Conservation (phyloP, 2,888 invertebrate genomes). For the Beris morrisii region DNA sequence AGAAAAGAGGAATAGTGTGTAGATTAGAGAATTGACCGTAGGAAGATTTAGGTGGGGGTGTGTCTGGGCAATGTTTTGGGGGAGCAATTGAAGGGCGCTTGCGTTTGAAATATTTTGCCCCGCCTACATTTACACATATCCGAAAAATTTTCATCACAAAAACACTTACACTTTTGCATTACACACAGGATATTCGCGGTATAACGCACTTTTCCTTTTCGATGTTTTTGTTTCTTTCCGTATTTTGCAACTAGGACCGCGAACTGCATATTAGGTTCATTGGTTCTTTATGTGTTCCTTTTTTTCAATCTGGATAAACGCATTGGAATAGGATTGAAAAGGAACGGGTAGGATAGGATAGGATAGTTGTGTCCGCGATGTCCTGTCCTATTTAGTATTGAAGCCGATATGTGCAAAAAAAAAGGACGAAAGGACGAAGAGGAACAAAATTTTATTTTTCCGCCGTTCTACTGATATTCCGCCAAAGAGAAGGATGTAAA, state of each 20-base stretch:
- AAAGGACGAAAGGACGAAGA: neutral
- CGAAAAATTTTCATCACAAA: slow-evolving; percentile 18
- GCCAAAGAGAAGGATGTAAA: slow-evolving; percentile 24
- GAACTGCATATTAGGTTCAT: slow-evolving; percentile 21
- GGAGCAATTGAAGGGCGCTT: slow-evolving; percentile 36
- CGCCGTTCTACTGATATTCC: slow-evolving; percentile 6
- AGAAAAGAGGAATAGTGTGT: slow-evolving; percentile 34
- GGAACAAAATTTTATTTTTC: slow-evolving; percentile 5
- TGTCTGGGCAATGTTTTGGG: slow-evolving; percentile 30
- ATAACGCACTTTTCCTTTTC: slow-evolving; percentile 27
- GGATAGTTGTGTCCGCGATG: slow-evolving; percentile 15
- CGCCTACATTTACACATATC: slow-evolving; percentile 38
- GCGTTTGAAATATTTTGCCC: slow-evolving; percentile 41
- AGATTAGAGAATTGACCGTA: slow-evolving; percentile 31
- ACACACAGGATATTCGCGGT: slow-evolving; percentile 24
- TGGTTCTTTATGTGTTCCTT: slow-evolving; percentile 24
- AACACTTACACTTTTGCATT: slow-evolving; percentile 26
- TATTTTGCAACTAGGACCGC: slow-evolving; percentile 14
- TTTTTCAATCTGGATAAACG: slow-evolving; percentile 24
- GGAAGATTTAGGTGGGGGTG: slow-evolving; percentile 37
- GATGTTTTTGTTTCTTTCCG: slow-evolving; percentile 9
- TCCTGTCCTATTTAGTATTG: slow-evolving; percentile 11
- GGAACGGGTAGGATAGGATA: slow-evolving; percentile 14
- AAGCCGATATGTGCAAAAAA: slow-evolving; percentile 18
- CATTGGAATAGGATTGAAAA: slow-evolving; percentile 8